These are phyloP conservation scores for Sardina pilchardus DNA, from an alignment of 2,113 vertebrate species.

Conservation along the genomic window DNA sequence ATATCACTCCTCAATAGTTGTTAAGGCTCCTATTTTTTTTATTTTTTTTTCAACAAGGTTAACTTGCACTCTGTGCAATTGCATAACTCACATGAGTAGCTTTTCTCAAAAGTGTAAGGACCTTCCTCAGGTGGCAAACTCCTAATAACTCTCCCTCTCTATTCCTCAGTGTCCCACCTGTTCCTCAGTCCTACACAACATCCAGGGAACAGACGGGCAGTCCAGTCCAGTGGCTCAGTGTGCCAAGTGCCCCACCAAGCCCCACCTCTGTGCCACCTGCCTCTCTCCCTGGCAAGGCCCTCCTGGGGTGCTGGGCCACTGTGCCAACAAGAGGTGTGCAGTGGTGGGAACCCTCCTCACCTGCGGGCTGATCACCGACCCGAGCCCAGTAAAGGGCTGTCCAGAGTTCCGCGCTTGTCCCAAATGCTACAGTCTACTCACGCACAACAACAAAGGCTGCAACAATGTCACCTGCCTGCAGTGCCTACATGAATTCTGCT, in stretches of 20 bases:
- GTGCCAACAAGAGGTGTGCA: conserved; percentile 9
- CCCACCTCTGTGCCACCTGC: background rate
- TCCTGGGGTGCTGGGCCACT: background rate
- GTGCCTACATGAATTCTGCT: conserved; percentile 24
- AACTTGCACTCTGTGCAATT: too few relatives aligned
- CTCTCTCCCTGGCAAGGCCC: background rate
- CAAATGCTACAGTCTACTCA: conserved; percentile 28
- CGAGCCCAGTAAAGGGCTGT: conserved; percentile 22
- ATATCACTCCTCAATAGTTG: too few relatives aligned
- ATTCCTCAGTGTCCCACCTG: conserved; percentile 36
- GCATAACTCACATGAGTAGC: too few relatives aligned
- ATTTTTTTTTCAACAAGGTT: too few relatives aligned
- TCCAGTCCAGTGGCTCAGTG: conserved; percentile 34
- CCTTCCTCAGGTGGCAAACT: too few relatives aligned
- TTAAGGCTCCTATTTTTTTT: too few relatives aligned
- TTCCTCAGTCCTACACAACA: background rate
- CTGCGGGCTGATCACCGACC: conserved; percentile 22
- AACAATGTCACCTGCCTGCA: background rate
- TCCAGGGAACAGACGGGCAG: background rate
- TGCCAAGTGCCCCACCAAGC: background rate
- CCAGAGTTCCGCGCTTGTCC: conserved; percentile 37
- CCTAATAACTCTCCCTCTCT: background rate
- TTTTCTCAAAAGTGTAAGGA: too few relatives aligned
- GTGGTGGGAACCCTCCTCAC: conserved; percentile 21
- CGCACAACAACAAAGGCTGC: conserved; percentile 14